Evolutionary conservation across 2,888 invertebrate species (phyloP).

Genomic region (Nasonia oneida): DNA sequence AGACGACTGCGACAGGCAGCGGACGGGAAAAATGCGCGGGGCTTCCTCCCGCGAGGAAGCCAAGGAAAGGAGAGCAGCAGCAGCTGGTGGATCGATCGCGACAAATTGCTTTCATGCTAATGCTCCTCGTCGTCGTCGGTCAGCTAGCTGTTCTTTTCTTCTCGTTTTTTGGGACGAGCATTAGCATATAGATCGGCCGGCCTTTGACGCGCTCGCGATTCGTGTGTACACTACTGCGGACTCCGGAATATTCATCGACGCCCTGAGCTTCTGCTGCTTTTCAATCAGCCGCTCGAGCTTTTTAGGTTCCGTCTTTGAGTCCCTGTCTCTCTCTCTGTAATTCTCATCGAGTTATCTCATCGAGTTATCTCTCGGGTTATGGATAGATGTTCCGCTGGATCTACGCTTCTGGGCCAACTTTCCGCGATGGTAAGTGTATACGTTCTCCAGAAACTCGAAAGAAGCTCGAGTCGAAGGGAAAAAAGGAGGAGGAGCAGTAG

Average conservation of each 20-base stretch:
- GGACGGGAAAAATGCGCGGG: slow-evolving; percentile 22
- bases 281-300: neutral
- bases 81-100: slow-evolving; percentile 64
- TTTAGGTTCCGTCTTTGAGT: neutral
- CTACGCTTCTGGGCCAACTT: neutral
- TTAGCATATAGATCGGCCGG: slow-evolving; percentile 71
- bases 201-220: neutral
- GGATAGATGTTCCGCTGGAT: neutral
- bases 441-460: slow-evolving; percentile 5
- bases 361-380: neutral
- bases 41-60: slow-evolving; percentile 58
- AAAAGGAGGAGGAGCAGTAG: neutral
- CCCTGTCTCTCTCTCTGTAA: neutral
- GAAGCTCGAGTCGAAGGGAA: neutral
- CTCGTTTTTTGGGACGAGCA: slow-evolving; percentile 14
- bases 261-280: neutral
- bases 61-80: slow-evolving; percentile 58
- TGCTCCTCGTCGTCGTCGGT: slow-evolving; percentile 31
- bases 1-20: neutral
- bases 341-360: neutral
- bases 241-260: neutral
- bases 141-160: neutral
- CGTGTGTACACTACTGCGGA: neutral
- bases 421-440: neutral
- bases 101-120: slow-evolving; percentile 69